A percentile compares a stretch with the other conserved stretches of the same genome.
Evolutionary conservation across 2,113 vertebrate genomes (phyloP).

Genomic region (human (Homo sapiens)): GRCh38 chr6:85136001-85136500

Average conservation of each 20-base stretch:
- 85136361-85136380: too few species aligned
- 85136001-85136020: too few species aligned
- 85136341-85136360: not conserved
- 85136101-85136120: not conserved
- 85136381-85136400: not conserved
- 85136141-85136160: not conserved
- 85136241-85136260: not conserved
- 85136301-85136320: not conserved
- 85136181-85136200: not conserved
- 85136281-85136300: not conserved
- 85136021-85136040: not conserved
- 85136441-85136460: not conserved
- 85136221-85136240: not conserved
- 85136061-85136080: not conserved
- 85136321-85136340: not conserved
- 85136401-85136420: not conserved
- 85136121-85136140: not conserved
- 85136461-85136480: not conserved
- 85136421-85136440: not conserved
- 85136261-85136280: not conserved
- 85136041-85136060: not conserved
- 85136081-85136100: not conserved
- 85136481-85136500: not conserved
- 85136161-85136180: constrained; percentile 5
- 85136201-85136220: constrained; percentile 21